Evolutionary conservation across 2,888 invertebrate species (phyloP).

Genomic region (Pseudoips prasinana): DNA sequence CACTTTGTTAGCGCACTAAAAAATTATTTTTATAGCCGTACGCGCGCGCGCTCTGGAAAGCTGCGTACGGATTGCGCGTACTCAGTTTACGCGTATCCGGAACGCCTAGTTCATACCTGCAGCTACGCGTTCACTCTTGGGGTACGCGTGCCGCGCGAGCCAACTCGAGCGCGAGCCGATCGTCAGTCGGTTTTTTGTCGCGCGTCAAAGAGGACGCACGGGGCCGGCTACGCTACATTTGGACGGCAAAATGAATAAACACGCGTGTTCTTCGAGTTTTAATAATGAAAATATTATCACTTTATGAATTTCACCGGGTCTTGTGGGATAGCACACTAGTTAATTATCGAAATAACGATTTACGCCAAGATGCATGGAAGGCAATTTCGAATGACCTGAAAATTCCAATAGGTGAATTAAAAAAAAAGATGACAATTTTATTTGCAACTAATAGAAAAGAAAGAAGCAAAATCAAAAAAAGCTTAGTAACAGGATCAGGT

Average conservation of each 20-base stretch:
- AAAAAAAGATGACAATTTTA: slow-evolving; percentile 24
- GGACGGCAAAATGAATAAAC: slow-evolving; percentile 26
- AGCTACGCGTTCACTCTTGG: slow-evolving; percentile 24
- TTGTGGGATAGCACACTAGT: slow-evolving; percentile 25
- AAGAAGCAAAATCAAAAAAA: slow-evolving; percentile 20
- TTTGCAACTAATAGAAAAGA: slow-evolving; percentile 26
- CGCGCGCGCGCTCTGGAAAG: too few relatives aligned
- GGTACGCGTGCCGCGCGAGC: slow-evolving; percentile 23
- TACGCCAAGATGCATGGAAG: slow-evolving; percentile 27
- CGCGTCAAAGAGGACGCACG: slow-evolving; percentile 28
- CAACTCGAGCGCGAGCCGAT: slow-evolving; percentile 20
- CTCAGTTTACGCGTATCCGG: slow-evolving; percentile 20
- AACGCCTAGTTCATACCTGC: slow-evolving; percentile 22
- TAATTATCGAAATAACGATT: slow-evolving; percentile 23
- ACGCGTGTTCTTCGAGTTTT: slow-evolving; percentile 18
- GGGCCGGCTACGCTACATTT: slow-evolving; percentile 25
- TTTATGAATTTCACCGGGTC: slow-evolving; percentile 28
- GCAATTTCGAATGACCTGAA: slow-evolving; percentile 24
- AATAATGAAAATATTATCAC: slow-evolving; percentile 21
- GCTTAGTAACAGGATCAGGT: slow-evolving; percentile 21
- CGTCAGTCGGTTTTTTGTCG: slow-evolving; percentile 30
- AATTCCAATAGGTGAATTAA: slow-evolving; percentile 15
- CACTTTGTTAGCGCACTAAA: too few relatives aligned
- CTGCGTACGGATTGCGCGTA: slow-evolving; percentile 21
- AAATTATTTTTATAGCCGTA: too few relatives aligned